Evolutionary conservation across 1,140 invertebrate genomes (phyloP).

Genomic region (Nephotettix cincticeps): DNA sequence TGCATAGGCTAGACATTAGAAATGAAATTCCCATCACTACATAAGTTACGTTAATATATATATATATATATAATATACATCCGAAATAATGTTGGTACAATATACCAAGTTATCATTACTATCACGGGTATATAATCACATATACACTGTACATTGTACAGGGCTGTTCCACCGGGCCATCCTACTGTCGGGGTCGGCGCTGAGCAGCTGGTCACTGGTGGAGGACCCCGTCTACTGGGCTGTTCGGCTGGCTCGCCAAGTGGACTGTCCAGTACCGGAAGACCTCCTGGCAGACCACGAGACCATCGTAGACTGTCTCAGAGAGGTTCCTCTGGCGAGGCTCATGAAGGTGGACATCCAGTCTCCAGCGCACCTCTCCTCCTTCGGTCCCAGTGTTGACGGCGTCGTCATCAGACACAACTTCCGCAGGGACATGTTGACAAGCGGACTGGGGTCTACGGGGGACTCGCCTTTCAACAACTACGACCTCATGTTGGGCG

Average conservation of each 20-base stretch:
- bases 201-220: slow-evolving; percentile 89
- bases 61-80: no score
- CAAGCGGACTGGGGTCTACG: slow-evolving; percentile 47
- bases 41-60: no score
- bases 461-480: slow-evolving; percentile 45
- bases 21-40: no score
- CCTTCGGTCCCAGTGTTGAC: slow-evolving; percentile 81
- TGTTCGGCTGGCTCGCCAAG: slow-evolving; percentile 71
- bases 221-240: slow-evolving; percentile 85
- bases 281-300: slow-evolving; percentile 74
- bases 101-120: no score
- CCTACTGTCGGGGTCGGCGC: slow-evolving; percentile 86
- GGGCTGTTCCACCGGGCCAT: slow-evolving; percentile 89
- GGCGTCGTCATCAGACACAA: slow-evolving; percentile 79
- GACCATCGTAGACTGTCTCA: slow-evolving; percentile 72
- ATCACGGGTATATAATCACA: no score
- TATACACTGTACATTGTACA: no score
- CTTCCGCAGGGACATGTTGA: slow-evolving; percentile 68
- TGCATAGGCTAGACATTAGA: no score
- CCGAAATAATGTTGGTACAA: no score
- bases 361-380: slow-evolving; percentile 79
- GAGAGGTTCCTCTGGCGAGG: slow-evolving; percentile 71
- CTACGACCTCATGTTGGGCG: slow-evolving; percentile 78
- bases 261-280: slow-evolving; percentile 81
- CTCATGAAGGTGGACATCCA: slow-evolving; percentile 74